Conservation (phyloP, 2,113 vertebrate species). For the Odontesthes bonariensis region DNA sequence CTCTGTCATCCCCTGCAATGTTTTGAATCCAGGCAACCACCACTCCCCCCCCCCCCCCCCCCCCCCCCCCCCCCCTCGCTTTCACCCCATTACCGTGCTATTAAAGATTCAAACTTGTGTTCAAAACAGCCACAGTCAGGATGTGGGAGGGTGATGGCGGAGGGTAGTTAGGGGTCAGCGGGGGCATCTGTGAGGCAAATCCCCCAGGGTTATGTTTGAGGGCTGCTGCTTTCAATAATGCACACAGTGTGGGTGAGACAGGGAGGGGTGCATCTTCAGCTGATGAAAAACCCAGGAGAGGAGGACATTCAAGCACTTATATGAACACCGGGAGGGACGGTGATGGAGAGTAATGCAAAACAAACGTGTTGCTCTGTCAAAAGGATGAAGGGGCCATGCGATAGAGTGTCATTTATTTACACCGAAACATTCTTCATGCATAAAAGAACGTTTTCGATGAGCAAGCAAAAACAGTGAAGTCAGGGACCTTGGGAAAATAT, state of each 20-base stretch:
- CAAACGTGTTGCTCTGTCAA: not conserved
- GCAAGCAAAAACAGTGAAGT: conserved; percentile 21
- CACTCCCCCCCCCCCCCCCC: not conserved
- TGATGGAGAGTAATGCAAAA: not conserved
- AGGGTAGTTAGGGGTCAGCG: not conserved
- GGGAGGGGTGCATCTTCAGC: conserved; percentile 11
- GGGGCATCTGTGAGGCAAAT: conserved; percentile 30
- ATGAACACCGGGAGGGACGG: not conserved
- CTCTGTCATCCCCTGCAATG: conserved; percentile 18
- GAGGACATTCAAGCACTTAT: conserved; percentile 12
- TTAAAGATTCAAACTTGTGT: conserved; percentile 54
- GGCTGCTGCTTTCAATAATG: conserved; percentile 56
- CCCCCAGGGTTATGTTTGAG: conserved; percentile 40
- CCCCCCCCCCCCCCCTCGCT: no score
- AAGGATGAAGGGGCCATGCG: not conserved
- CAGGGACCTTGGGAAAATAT: not conserved
- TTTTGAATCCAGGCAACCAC: conserved; percentile 1
- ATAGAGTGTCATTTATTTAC: conserved; percentile 12
- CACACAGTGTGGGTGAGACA: conserved; percentile 10
- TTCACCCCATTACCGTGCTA: conserved; percentile 7
- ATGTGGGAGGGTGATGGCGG: not conserved
- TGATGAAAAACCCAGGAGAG: conserved; percentile 42
- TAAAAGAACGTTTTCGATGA: conserved; percentile 23
- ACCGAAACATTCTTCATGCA: conserved; percentile 28
- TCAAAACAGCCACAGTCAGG: conserved; percentile 12